phyloP scores from a whole-genome alignment of 1,140 invertebrate genomes.

The Eurytemora carolleeae region DNA sequence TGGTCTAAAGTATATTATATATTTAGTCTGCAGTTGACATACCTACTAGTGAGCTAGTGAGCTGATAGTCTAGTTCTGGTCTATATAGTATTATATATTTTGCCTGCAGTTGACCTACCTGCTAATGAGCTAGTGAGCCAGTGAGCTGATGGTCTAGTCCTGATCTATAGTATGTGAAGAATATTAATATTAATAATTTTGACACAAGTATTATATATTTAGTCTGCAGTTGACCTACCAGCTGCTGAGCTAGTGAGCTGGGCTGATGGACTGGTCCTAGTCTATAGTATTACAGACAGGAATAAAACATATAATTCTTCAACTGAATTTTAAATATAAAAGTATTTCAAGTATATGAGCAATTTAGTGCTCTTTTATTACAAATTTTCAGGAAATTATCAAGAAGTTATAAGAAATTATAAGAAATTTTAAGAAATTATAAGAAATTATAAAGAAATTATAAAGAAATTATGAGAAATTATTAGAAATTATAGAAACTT shows the following conservation, averaged over 20 bases:
- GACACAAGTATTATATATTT: slow-evolving; percentile 6
- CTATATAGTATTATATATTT: too few species aligned
- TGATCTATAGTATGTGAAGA: too few species aligned
- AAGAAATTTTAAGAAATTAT: not conserved
- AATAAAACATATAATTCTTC: not conserved
- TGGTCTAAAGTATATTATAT: too few species aligned
- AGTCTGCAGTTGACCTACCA: not conserved
- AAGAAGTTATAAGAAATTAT: not conserved
- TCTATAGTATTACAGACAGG: slow-evolving; percentile 76
- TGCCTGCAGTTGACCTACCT: too few species aligned
- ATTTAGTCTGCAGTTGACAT: slow-evolving; percentile 13
- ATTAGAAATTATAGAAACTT: too few species aligned
- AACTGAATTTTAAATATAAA: not conserved
- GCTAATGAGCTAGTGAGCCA: too few species aligned
- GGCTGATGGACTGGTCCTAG: slow-evolving; percentile 67
- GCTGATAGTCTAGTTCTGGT: too few species aligned
- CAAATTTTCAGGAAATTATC: not conserved
- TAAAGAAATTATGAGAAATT: not conserved
- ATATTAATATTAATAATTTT: too few species aligned
- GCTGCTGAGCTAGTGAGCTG: slow-evolving; percentile 27
- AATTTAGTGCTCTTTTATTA: not conserved
- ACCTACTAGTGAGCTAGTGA: too few species aligned
- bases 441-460: not conserved
- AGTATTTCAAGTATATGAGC: not conserved
- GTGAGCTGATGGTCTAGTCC: too few species aligned